Base-by-base conservation (phyloP, 37 sponge, comb jelly and placozoan genomes). In the Halisarca cf. caerulea region DNA sequence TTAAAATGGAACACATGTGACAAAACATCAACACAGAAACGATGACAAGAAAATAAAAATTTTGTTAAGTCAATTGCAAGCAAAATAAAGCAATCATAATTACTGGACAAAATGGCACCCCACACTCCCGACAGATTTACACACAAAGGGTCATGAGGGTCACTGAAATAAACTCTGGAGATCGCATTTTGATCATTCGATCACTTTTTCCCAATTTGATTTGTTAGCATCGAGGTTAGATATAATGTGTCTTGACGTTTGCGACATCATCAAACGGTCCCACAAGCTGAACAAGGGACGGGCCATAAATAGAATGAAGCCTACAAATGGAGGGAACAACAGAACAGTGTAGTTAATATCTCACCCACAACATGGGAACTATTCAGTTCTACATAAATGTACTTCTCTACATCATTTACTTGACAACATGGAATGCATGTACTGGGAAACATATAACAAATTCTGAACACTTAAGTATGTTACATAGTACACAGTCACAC, bases 241-340 rank as follows among this genome's bases (percentile, higher is more conserved):
- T 4, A 74, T 0, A 41, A 74, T 74, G 25, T 38, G 40, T 41
- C 77, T 14, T 38, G 77, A 74, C n/a, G 15, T 37, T 23, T 40
- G 43, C 23, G 77, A 37, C 44, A 66, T 83, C 55, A 83, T 70
- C 1, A 71, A 43, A 70, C 30, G 69, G 17, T 83, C 27, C 84
- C 84, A 83, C 1, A 47, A 21, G 45, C 44, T 32, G 84, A 69
- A 83, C 1, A 83, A 28, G 2, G 84, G 84, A 0, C 41, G 24
- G 3, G 71, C 72, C 72, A 83, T 71, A 36, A 62, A 83, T 32
- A 43, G 44, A 6, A 83, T 83, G 66, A 83, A 83, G 11, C 84
- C 84, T 69, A 47, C 32, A 15, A 28, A 21, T 3, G 3, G 2
- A 11, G 2, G 7, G 37, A 11, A 4, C 20, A 69, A 15, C 33